A percentile compares a stretch with the other conserved stretches of the same genome.
Conservation (phyloP, 2,113 vertebrate species). For the Alces alces region DNA sequence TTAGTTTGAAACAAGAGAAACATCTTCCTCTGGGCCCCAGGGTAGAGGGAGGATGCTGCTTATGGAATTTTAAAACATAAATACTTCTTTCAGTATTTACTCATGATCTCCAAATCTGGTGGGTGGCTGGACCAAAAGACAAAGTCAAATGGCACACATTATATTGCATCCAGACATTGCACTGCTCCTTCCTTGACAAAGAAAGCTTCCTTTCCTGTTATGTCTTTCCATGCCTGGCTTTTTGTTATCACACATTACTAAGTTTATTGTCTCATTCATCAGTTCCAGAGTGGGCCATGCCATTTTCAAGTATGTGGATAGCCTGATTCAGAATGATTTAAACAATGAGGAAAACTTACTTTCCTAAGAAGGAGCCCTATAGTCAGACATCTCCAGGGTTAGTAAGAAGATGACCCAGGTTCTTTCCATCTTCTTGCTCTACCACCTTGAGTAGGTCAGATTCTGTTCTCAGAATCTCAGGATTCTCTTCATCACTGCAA, state of each 20-base stretch:
- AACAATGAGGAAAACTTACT: neutral
- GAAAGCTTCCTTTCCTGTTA: neutral
- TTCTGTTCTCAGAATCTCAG: neutral
- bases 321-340: neutral
- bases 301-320: neutral
- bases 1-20: neutral
- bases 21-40: neutral
- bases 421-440: conserved; percentile 17
- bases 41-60: neutral
- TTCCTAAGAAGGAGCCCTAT: neutral
- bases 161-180: neutral
- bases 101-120: neutral
- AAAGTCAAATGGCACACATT: neutral
- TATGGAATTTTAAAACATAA: neutral
- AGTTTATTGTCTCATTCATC: neutral
- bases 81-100: neutral
- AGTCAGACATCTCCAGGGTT: neutral
- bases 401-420: neutral
- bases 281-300: neutral
- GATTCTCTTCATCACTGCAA: neutral
- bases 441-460: neutral
- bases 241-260: neutral
- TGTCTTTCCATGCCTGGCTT: neutral
- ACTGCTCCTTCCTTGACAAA: neutral
- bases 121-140: neutral